Conservation (phyloP, 2,797 vertebrate genomes). For the Leptoclinus maculatus region DNA sequence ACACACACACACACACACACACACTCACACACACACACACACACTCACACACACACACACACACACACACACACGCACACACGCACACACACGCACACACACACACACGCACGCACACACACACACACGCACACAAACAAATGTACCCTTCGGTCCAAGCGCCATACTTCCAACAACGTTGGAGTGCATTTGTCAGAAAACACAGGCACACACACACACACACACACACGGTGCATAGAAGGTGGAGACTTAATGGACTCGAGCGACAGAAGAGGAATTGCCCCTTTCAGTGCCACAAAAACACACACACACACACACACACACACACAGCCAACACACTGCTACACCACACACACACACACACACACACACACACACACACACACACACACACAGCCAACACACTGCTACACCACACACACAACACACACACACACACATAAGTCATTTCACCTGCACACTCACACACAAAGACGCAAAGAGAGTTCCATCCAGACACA, state of each 20-base stretch:
- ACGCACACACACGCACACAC: not conserved
- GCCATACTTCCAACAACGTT: constrained; percentile 20
- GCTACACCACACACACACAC: not conserved
- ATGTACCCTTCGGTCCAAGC: constrained; percentile 49
- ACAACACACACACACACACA: not conserved
- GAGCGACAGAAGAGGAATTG: constrained; percentile 44
- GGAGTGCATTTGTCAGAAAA: constrained; percentile 52
- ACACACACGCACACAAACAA: constrained; percentile 17
- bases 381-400: not conserved
- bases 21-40: too few species aligned
- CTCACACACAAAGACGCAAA: not conserved
- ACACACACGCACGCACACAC: not conserved
- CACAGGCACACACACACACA: not conserved
- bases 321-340: not conserved
- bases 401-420: too few species aligned
- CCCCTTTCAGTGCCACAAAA: constrained; percentile 6
- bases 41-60: too few species aligned
- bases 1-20: too few species aligned
- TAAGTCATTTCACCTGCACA: too few species aligned
- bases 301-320: not conserved
- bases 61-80: not conserved
- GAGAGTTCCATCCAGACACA: too few species aligned
- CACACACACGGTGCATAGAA: constrained; percentile 1
- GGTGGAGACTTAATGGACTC: constrained; percentile 49
- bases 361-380: not conserved